phyloP scores from a whole-genome alignment of 2,888 invertebrate species.

The Drosophila engyochracea region DNA sequence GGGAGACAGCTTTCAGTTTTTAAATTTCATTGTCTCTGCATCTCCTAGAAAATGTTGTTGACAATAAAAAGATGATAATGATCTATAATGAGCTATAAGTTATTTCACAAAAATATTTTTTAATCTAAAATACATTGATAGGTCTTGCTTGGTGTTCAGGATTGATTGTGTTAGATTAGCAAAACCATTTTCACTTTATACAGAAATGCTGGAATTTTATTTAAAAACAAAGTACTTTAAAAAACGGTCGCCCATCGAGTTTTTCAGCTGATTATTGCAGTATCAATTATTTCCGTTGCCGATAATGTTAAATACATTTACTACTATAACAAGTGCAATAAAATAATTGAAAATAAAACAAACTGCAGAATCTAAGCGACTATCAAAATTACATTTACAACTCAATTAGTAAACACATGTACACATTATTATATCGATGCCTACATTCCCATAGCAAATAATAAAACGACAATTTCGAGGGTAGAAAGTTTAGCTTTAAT shows the following conservation, averaged over 20 bases:
- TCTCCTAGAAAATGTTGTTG: background rate
- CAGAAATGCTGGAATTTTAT: background rate
- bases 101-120: background rate
- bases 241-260: background rate
- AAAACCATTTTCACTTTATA: background rate
- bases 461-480: slow-evolving; percentile 6
- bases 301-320: slow-evolving; percentile 5
- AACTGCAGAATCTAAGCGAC: background rate
- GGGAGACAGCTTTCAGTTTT: slow-evolving; percentile 2
- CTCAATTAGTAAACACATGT: slow-evolving; percentile 20
- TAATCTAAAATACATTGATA: background rate
- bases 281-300: background rate
- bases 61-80: background rate
- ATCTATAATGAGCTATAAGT: background rate
- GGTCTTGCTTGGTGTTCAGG: background rate
- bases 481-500: slow-evolving; percentile 7
- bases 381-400: background rate
- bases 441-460: background rate
- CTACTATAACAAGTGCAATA: slow-evolving; percentile 1
- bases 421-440: background rate
- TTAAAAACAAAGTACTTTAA: background rate
- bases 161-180: background rate
- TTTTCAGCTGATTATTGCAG: background rate
- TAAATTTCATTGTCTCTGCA: background rate
- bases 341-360: slow-evolving; percentile 14